Evolutionary conservation across 2,888 invertebrate species (phyloP).

Genomic region (Drepana falcataria): DNA sequence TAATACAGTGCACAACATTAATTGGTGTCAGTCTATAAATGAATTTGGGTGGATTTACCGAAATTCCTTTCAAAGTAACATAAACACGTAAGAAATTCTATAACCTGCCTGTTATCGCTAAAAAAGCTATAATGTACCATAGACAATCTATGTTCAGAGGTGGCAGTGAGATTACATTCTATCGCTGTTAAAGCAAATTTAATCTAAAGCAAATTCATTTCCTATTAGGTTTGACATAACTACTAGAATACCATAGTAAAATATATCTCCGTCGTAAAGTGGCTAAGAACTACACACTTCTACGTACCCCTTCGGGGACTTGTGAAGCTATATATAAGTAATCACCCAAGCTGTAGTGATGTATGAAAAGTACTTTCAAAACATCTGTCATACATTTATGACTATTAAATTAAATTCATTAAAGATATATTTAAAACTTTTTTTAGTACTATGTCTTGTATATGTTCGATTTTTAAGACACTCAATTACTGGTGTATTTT

Average conservation of each 20-base stretch:
- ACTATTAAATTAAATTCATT: too few relatives aligned
- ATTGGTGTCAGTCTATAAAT: slow-evolving; percentile 76
- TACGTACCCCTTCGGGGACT: too few relatives aligned
- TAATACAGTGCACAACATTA: slow-evolving; percentile 75
- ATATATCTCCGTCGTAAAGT: too few relatives aligned
- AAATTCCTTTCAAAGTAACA: slow-evolving; percentile 26
- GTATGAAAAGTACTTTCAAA: too few relatives aligned
- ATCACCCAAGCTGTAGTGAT: too few relatives aligned
- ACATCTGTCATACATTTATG: too few relatives aligned
- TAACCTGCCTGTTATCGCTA: slow-evolving; percentile 30
- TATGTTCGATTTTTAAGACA: too few relatives aligned
- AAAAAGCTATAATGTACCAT: slow-evolving; percentile 12
- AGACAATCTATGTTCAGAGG: slow-evolving; percentile 12
- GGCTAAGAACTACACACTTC: too few relatives aligned
- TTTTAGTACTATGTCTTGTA: too few relatives aligned
- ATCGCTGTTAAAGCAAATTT: slow-evolving; percentile 25
- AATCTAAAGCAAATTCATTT: slow-evolving; percentile 14
- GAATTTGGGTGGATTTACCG: slow-evolving; percentile 72
- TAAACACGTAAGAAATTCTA: slow-evolving; percentile 26
- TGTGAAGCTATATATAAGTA: too few relatives aligned
- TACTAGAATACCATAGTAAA: not conserved
- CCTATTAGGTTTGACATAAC: slow-evolving; percentile 3
- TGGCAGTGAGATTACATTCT: slow-evolving; percentile 30
- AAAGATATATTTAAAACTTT: too few relatives aligned
- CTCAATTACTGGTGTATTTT: too few relatives aligned